Conservation (phyloP, 2,113 vertebrate genomes). For the Otocyon megalotis region DNA sequence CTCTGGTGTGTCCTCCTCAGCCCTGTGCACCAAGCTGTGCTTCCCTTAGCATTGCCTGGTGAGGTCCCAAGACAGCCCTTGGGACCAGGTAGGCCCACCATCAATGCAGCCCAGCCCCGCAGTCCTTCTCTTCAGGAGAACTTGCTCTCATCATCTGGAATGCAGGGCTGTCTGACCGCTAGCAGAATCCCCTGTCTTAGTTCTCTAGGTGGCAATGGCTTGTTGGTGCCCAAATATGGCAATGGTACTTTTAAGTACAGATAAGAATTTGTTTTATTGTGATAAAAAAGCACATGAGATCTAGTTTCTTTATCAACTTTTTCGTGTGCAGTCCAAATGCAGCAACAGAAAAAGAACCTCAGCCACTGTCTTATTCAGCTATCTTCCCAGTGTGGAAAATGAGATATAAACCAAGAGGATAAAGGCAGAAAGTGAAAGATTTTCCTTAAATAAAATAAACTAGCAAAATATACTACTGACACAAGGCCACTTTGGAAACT, state of each 20-base stretch:
- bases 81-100: neutral
- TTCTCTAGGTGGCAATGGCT: neutral
- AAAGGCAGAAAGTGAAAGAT: neutral
- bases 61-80: too few relatives aligned
- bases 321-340: neutral
- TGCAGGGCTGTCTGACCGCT: neutral
- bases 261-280: neutral
- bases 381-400: neutral
- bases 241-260: neutral
- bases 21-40: neutral
- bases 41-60: neutral
- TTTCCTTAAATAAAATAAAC: conserved; percentile 41
- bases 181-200: neutral
- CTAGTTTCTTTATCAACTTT: neutral
- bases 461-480: neutral
- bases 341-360: conserved; percentile 15
- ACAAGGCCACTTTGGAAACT: neutral
- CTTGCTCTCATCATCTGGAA: neutral
- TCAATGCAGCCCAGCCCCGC: neutral
- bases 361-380: neutral
- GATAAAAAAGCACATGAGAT: neutral
- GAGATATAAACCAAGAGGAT: neutral
- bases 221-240: neutral
- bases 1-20: neutral
- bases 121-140: neutral